These are phyloP conservation scores for Latrodectus hesperus DNA, from an alignment of 2,888 invertebrate genomes.

Conservation along the genomic window DNA sequence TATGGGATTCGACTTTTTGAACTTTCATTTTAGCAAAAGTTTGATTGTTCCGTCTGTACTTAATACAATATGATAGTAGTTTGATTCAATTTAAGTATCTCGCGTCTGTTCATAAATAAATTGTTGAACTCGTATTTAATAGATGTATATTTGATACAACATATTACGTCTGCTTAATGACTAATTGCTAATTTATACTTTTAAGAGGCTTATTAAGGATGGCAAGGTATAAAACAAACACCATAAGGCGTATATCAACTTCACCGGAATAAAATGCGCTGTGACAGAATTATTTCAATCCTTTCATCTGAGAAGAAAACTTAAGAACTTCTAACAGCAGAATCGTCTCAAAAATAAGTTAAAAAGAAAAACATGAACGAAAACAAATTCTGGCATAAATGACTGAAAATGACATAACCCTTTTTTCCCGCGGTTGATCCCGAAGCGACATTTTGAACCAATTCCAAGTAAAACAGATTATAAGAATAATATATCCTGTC, in stretches of 20 bases:
- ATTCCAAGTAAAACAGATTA: constrained; percentile 18
- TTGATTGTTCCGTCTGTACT: too few relatives aligned
- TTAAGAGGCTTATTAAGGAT: too few relatives aligned
- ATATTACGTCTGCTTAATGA: too few relatives aligned
- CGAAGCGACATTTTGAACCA: neutral
- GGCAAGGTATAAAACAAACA: neutral
- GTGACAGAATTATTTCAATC: neutral
- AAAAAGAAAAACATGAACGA: neutral
- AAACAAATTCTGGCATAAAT: neutral
- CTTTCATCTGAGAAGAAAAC: neutral
- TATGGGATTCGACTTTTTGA: too few relatives aligned
- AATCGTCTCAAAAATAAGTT: neutral
- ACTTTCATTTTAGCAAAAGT: too few relatives aligned
- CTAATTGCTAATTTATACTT: too few relatives aligned
- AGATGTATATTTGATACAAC: too few relatives aligned
- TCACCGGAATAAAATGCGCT: neutral
- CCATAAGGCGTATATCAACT: neutral
- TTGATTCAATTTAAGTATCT: too few relatives aligned
- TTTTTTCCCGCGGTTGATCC: neutral
- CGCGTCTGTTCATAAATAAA: too few relatives aligned
- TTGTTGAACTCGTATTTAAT: too few relatives aligned
- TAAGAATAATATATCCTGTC: neutral
- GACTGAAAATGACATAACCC: constrained; percentile 3
- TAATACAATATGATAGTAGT: too few relatives aligned
- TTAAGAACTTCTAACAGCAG: neutral